phyloP scores from a whole-genome alignment of 1,140 invertebrate genomes.

The Brachionus sp. region DNA sequence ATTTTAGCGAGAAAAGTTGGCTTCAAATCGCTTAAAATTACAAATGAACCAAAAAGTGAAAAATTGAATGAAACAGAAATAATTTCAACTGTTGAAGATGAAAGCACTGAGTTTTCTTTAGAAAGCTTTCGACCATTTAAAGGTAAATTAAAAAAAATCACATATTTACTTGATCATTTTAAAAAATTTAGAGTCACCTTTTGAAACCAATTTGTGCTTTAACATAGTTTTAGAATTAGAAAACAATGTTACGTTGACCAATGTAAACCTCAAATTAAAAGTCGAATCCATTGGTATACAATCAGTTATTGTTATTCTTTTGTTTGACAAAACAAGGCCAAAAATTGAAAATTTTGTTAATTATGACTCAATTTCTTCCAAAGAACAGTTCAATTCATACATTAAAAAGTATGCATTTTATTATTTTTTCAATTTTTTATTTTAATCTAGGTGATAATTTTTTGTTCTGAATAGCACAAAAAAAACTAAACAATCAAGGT shows the following conservation, averaged over 20 bases:
- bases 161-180: neutral
- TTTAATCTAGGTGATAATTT: neutral
- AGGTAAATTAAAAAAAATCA: neutral
- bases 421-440: neutral
- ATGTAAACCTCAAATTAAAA: constrained; percentile 18
- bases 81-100: neutral
- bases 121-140: neutral
- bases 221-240: neutral
- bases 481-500: neutral
- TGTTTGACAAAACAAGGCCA: neutral
- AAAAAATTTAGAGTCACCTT: neutral
- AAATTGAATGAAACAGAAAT: constrained; percentile 32
- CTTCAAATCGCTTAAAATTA: neutral
- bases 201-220: neutral
- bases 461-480: neutral
- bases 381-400: constrained; percentile 7
- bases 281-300: constrained; percentile 3
- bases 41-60: constrained; percentile 2
- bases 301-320: neutral
- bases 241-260: neutral
- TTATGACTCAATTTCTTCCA: neutral
- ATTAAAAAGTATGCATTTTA: neutral
- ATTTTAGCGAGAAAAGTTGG: neutral
- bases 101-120: neutral
- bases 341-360: neutral